Conservation (phyloP, 2,888 invertebrate species). For the Amphipoea oculea region DNA sequence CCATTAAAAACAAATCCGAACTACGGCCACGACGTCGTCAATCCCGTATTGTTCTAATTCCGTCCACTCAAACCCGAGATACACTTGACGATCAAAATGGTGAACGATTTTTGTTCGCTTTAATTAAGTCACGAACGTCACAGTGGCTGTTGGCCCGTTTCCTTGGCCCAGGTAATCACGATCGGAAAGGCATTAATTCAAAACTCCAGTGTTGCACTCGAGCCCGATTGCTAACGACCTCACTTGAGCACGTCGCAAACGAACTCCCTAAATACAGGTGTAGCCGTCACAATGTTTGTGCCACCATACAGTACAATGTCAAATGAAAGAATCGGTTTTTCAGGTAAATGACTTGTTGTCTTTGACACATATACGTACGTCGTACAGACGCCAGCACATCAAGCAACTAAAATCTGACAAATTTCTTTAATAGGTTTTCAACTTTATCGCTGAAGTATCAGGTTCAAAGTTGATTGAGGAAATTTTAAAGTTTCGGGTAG, state of each 20-base stretch:
- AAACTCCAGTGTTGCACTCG: constrained; percentile 78
- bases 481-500: no score
- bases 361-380: not conserved
- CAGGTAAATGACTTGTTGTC: constrained; percentile 14
- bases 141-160: constrained; percentile 75
- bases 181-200: constrained; percentile 84
- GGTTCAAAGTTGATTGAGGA: no score
- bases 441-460: no score
- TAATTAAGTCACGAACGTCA: constrained; percentile 84
- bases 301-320: constrained; percentile 5
- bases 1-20: constrained; percentile 36
- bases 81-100: constrained; percentile 74
- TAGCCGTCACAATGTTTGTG: constrained; percentile 37
- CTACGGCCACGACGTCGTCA: constrained; percentile 43
- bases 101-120: constrained; percentile 76
- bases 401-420: no score
- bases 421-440: no score
- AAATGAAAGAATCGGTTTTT: constrained; percentile 18
- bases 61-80: constrained; percentile 62
- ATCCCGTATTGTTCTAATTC: constrained; percentile 64
- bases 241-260: constrained; percentile 82
- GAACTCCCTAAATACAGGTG: constrained; percentile 69
- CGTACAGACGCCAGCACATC: no score
- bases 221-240: constrained; percentile 76
- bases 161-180: constrained; percentile 81